phyloP scores from a whole-genome alignment of 2,797 vertebrate genomes.

The Neostethus bicornis region DNA sequence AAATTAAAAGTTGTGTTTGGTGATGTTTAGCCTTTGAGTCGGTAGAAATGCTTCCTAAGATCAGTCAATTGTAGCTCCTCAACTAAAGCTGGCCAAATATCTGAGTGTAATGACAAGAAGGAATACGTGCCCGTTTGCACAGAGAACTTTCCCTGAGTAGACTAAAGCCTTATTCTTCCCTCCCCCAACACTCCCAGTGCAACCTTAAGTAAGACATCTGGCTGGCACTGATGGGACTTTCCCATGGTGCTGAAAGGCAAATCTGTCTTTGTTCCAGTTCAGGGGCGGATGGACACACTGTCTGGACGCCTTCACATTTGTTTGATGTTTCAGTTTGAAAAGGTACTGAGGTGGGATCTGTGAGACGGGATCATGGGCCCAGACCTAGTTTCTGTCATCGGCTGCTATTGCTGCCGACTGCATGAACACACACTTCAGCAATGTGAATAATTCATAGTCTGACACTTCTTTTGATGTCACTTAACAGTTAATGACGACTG shows the following conservation, averaged over 20 bases:
- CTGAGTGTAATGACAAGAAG: slow-evolving; percentile 66
- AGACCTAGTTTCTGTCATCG: slow-evolving; percentile 23
- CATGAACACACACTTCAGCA: slow-evolving; percentile 12
- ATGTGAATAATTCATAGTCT: slow-evolving; percentile 22
- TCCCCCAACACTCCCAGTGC: slow-evolving; percentile 16
- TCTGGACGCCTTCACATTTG: slow-evolving; percentile 42
- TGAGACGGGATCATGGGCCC: slow-evolving; percentile 35
- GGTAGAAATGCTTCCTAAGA: slow-evolving; percentile 26
- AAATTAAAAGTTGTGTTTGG: too few species aligned
- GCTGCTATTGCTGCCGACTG: slow-evolving; percentile 39
- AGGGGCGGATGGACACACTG: slow-evolving; percentile 35
- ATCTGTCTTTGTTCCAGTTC: slow-evolving; percentile 42
- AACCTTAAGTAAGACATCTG: slow-evolving; percentile 40
- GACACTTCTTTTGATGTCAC: not conserved
- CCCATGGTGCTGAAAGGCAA: slow-evolving; percentile 41
- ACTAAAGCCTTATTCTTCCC: slow-evolving; percentile 18
- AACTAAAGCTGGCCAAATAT: slow-evolving; percentile 29
- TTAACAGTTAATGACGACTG: slow-evolving; percentile 10
- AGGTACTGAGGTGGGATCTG: slow-evolving; percentile 24
- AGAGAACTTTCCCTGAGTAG: slow-evolving; percentile 22
- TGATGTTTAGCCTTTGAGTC: too few species aligned
- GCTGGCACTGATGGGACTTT: slow-evolving; percentile 59
- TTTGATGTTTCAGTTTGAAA: slow-evolving; percentile 66
- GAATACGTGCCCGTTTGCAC: slow-evolving; percentile 29
- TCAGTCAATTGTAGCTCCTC: slow-evolving; percentile 27